Percentiles rank a stretch among this genome's conserved stretches.
Conservation (phyloP, 2,113 vertebrate genomes). For the Tachuris rubrigastra region DNA sequence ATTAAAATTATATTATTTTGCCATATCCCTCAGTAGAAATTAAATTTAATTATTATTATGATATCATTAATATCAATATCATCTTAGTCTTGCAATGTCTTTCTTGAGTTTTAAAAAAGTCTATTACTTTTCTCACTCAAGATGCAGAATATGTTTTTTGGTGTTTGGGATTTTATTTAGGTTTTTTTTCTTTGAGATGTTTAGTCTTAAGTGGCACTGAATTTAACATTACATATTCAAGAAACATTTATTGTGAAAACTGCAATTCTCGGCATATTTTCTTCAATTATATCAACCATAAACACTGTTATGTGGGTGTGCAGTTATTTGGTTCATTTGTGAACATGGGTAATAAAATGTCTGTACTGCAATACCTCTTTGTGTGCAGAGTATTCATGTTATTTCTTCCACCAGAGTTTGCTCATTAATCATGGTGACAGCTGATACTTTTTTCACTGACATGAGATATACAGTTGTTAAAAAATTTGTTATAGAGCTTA, state of each 20-base stretch:
- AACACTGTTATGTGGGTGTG: background rate
- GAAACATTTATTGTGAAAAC: background rate
- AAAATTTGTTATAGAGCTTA: slow-evolving; percentile 47
- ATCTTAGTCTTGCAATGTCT: background rate
- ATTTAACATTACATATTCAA: background rate
- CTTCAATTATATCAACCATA: background rate
- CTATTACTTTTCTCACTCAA: background rate
- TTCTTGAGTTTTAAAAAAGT: background rate
- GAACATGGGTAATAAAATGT: slow-evolving; percentile 17
- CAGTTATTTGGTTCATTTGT: slow-evolving; percentile 24
- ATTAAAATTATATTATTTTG: background rate
- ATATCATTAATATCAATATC: background rate
- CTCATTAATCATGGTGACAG: slow-evolving; percentile 51
- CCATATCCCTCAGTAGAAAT: background rate
- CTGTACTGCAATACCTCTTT: background rate
- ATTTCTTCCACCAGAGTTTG: slow-evolving; percentile 13
- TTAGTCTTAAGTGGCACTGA: background rate
- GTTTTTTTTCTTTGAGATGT: background rate
- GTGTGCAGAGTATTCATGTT: background rate
- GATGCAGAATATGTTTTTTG: background rate
- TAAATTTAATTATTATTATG: background rate
- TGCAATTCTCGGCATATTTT: background rate
- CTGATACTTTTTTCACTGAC: slow-evolving; percentile 21
- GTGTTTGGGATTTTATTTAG: background rate
- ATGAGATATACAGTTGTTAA: slow-evolving; percentile 22